Percentiles rank a stretch among this genome's conserved stretches.
phyloP scores from a whole-genome alignment of 2,888 invertebrate genomes.

The Agrochola lota region DNA sequence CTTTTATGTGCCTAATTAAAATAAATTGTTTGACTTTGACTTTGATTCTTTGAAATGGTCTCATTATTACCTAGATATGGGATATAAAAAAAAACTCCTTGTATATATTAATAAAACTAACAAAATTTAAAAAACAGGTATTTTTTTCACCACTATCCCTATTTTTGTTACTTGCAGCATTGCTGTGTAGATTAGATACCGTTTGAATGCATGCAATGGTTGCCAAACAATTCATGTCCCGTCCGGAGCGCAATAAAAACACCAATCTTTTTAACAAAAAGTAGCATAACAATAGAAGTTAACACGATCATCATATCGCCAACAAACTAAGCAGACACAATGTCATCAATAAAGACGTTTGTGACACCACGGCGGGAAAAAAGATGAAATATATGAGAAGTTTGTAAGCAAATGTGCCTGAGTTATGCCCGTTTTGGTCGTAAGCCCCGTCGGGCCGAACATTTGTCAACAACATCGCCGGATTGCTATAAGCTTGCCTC shows the following conservation, averaged over 20 bases:
- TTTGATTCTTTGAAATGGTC: no score
- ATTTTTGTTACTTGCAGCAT: background rate
- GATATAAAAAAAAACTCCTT: no score
- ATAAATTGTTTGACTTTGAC: no score
- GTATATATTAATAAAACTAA: no score
- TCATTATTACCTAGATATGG: no score
- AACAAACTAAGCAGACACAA: conserved; percentile 40
- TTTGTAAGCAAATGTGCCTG: conserved; percentile 63
- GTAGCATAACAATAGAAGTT: background rate
- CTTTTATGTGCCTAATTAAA: no score
- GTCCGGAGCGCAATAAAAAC: background rate
- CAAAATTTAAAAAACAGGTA: no score
- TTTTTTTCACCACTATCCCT: no score
- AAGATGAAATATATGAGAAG: conserved; percentile 62
- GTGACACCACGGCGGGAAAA: conserved; percentile 37
- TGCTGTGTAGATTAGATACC: background rate
- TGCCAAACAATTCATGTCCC: background rate
- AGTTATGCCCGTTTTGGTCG: conserved; percentile 48
- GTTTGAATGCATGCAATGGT: background rate
- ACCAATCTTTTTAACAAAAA: background rate
- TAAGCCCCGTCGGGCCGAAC: conserved; percentile 55
- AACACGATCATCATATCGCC: conserved; percentile 5
- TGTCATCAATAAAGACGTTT: conserved; percentile 54
- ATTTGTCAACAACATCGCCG: conserved; percentile 64
- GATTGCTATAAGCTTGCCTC: conserved; percentile 62